A percentile compares a stretch with the other conserved stretches of the same genome.
Evolutionary conservation across 2,113 vertebrate species (phyloP).

Genomic region (Oncorhynchus clarkii): DNA sequence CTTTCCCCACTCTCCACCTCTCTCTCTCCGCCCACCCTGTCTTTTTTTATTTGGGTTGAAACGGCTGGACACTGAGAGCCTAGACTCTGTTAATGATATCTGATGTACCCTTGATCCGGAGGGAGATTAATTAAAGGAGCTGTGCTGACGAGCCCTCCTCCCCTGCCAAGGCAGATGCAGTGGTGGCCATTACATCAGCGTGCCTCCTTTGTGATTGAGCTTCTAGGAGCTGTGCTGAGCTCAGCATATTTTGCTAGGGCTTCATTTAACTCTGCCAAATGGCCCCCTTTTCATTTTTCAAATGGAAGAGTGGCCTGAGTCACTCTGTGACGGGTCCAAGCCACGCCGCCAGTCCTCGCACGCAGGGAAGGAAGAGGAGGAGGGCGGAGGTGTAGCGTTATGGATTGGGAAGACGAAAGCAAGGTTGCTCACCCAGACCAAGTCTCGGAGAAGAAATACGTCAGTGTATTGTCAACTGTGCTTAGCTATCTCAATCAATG

Average conservation of each 20-base stretch:
- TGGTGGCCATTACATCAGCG: conserved; percentile 69
- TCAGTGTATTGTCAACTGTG: too few relatives aligned
- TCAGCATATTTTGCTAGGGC: conserved; percentile 68
- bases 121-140: conserved; percentile 58
- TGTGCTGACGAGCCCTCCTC: conserved; percentile 68
- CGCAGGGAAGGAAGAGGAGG: neutral
- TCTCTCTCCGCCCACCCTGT: neutral
- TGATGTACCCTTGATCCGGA: conserved; percentile 65
- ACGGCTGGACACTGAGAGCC: conserved; percentile 6
- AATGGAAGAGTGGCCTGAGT: conserved; percentile 73
- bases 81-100: conserved; percentile 56
- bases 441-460: too few relatives aligned
- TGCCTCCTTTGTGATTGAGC: conserved; percentile 69
- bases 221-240: conserved; percentile 65
- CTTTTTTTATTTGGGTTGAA: conserved; percentile 20
- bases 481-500: too few relatives aligned
- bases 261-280: conserved; percentile 69
- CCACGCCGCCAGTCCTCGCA: conserved; percentile 26
- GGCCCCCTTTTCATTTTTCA: conserved; percentile 70
- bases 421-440: too few relatives aligned
- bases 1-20: neutral
- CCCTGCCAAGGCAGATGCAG: conserved; percentile 68
- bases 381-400: conserved; percentile 3
- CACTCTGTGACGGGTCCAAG: conserved; percentile 63
- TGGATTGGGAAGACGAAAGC: neutral